Base-by-base conservation (phyloP, 2,113 vertebrate genomes). In the Archocentrus centrarchus region DNA sequence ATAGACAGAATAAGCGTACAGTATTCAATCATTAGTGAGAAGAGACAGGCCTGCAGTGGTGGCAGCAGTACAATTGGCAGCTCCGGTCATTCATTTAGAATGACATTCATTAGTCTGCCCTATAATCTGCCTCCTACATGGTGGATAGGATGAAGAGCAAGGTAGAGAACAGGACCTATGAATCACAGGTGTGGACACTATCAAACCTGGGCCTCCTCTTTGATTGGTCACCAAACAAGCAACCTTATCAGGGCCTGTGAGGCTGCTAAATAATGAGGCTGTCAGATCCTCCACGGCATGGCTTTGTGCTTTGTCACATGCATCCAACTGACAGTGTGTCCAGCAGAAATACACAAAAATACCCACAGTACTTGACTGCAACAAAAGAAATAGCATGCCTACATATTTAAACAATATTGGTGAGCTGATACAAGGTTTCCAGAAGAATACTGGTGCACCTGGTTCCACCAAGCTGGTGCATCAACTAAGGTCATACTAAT, bases 101-200 rank as follows among this genome's bases (percentile, higher is more conserved):
- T 83, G 88, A 93, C 89, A 87, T 86, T 90, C 89, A 92, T 93
- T 93, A 93, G 90, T 81, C 79, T 59, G 81, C 61, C 82, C 66
- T 84, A 61, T 85, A 90, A 93, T 94, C 90, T 85, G 64, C 83
- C 59, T 80, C 77, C 76, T 82, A 87, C 75, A 81, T 64, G 41
- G 77, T 77, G 73, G 70, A 60, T 35, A 59, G 73, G 83, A 90
- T 89, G 87, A 87, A 81, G 81, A 86, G 85, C 37, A 62, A 83
- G 80, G 83, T 79, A 44, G 39, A 39, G 77, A 86, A 82, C 80
- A 66, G 73, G 47, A 75, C 80, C 24, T 5, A 90, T 91, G 87
- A 92, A 92, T 91, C 86, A 93, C 77, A 79, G 37, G 62, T 15
- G 0, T 41, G 70, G 86, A 90, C 89, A 84, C 85, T 59, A 83